A percentile compares a stretch with the other conserved stretches of the same genome.
Evolutionary conservation across 2,888 invertebrate species (phyloP).

Genomic region (Hedya salicella): DNA sequence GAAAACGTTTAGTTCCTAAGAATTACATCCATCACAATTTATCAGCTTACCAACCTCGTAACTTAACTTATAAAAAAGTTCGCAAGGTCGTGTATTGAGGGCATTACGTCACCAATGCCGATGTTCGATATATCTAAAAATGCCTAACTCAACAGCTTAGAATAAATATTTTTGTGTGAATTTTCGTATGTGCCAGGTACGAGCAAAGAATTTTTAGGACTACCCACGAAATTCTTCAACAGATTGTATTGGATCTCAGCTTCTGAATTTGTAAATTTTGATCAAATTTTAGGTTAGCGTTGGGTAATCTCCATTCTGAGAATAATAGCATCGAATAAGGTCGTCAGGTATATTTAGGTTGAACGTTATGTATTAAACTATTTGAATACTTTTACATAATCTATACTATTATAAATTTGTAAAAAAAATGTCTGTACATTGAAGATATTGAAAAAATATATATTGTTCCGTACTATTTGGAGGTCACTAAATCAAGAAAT

Average conservation of each 20-base stretch:
- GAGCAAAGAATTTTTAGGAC: slow-evolving; percentile 2
- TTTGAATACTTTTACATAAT: no score
- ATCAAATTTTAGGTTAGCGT: background rate
- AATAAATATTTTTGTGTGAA: slow-evolving; percentile 12
- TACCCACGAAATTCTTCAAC: slow-evolving; percentile 4
- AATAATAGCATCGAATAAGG: background rate
- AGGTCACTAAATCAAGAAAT: no score
- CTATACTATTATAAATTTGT: no score
- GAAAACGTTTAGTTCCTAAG: no score
- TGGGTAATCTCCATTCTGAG: background rate
- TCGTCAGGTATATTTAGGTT: background rate
- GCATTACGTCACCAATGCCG: background rate
- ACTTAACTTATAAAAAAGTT: slow-evolving; percentile 40
- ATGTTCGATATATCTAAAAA: background rate
- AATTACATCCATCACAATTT: slow-evolving; percentile 18
- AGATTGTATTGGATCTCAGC: slow-evolving; percentile 5
- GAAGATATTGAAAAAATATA: no score
- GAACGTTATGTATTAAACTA: no score
- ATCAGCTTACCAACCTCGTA: background rate
- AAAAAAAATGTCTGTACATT: no score
- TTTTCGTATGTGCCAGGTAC: background rate
- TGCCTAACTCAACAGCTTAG: background rate
- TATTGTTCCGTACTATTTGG: no score
- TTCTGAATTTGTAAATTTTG: background rate
- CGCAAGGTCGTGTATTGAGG: slow-evolving; percentile 31